Evolutionary conservation across 2,113 vertebrate genomes (phyloP).

Genomic region (Channa argus): DNA sequence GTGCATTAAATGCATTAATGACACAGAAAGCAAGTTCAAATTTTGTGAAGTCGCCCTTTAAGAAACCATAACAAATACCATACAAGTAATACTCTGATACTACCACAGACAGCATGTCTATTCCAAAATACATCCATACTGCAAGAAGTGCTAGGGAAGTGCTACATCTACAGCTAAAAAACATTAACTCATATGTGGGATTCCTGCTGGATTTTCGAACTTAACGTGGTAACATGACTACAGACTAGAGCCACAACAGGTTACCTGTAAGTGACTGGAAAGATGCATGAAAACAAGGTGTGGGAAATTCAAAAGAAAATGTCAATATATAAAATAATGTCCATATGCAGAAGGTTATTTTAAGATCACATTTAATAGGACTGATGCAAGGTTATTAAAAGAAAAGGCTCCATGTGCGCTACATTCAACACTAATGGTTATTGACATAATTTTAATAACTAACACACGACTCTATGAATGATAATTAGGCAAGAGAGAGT

Average conservation of each 20-base stretch:
- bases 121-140: neutral
- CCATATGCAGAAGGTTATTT: too few species aligned
- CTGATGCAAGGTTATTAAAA: neutral
- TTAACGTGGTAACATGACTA: neutral
- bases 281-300: constrained; percentile 36
- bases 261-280: constrained; percentile 67
- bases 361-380: neutral
- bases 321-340: neutral
- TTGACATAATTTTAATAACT: too few species aligned
- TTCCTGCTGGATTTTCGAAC: neutral
- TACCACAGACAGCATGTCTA: neutral
- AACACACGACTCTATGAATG: neutral
- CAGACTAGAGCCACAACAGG: neutral
- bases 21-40: too few species aligned
- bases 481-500: neutral
- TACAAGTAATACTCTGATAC: too few species aligned
- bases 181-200: neutral
- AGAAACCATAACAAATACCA: too few species aligned
- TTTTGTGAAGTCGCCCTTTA: too few species aligned
- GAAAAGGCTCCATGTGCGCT: neutral
- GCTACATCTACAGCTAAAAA: neutral
- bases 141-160: neutral
- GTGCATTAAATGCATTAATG: too few species aligned
- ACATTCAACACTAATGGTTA: too few species aligned
- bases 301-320: neutral